A percentile compares a stretch with the other conserved stretches of the same genome.
These are phyloP conservation scores for Tenebrio molitor DNA, from an alignment of 1,140 invertebrate genomes.

Conservation along the genomic window DNA sequence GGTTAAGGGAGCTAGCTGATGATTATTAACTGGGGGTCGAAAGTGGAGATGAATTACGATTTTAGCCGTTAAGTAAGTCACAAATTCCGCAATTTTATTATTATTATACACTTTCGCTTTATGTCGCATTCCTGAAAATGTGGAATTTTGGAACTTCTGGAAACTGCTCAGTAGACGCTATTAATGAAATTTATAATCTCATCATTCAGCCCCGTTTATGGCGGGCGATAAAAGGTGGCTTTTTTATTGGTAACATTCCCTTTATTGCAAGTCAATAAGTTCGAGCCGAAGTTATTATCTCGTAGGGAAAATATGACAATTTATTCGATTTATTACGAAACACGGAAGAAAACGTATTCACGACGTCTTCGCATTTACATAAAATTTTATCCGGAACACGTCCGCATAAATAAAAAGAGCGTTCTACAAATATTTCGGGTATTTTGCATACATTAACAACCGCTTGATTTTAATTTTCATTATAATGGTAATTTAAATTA, in stretches of 20 bases:
- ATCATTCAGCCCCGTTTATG: constrained; percentile 21
- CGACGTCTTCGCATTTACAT: neutral
- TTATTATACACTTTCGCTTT: neutral
- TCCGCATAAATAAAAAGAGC: constrained; percentile 7
- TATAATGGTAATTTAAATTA: constrained; percentile 44
- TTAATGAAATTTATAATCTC: constrained; percentile 34
- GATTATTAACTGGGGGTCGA: neutral
- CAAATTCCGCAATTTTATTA: neutral
- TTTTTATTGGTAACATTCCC: constrained; percentile 11
- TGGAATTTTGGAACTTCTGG: neutral
- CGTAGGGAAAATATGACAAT: constrained; percentile 1
- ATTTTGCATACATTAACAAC: constrained; percentile 9
- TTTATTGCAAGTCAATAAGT: constrained; percentile 32
- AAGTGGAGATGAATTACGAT: neutral
- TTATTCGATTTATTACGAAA: constrained; percentile 11
- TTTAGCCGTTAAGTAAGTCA: neutral
- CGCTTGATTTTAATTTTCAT: constrained; percentile 43
- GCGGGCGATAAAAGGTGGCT: constrained; percentile 15
- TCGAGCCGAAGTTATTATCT: neutral
- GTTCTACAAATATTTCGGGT: constrained; percentile 18
- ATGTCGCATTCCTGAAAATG: neutral
- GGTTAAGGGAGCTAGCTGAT: neutral
- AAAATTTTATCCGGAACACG: neutral
- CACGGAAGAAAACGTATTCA: neutral
- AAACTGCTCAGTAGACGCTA: neutral